Evolutionary conservation across 2,888 invertebrate species (phyloP), one percentile per base, ranked within the genome.

Genomic region (Pomacea canaliculata): DNA sequence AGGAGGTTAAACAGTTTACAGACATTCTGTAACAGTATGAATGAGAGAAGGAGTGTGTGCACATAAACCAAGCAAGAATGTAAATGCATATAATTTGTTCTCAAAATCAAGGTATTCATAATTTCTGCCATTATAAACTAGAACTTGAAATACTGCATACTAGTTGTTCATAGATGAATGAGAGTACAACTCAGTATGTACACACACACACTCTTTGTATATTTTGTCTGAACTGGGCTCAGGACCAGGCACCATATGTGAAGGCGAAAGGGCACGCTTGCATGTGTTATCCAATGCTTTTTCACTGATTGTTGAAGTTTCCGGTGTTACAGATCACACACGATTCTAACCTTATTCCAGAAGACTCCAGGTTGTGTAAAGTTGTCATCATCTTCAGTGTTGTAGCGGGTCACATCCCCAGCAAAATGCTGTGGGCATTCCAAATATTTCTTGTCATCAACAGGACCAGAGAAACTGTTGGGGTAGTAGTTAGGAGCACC

Each of bases 401-500:
- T 95, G 89, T 94, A 95, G 78, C 96, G 84, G 56, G 93, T 93
- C 19, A 96, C 94, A 88, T 97, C 96, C 0, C 96, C 97, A 75
- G 93, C 91, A 2, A 94, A 9, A 18, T 75, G 78, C 76, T 83
- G 83, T 62, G 93, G 91, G 82, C 93, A 93, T 1, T 94, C 94
- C 7, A 94, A 92, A 0, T 94, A 93, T 85, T 94, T 93, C 80
- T 93, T 93, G 75, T 89, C 84, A 82, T 94, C 93, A 59, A 83
- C 79, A 0, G 98, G 97, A 0, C 98, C 98, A 80, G 93, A 93
- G 92, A 98, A 99, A 81, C 97, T 97, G 92, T 99, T 99, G 0
- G 99, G 99, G 92, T 94, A 97, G 90, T 99, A 99, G 91, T 98
- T 98, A 8, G 98, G 98, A 8, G 95, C 95, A 48, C 95, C 95